phyloP scores from a whole-genome alignment of 1,140 invertebrate species.

The Drosophila gunungcola region DNA sequence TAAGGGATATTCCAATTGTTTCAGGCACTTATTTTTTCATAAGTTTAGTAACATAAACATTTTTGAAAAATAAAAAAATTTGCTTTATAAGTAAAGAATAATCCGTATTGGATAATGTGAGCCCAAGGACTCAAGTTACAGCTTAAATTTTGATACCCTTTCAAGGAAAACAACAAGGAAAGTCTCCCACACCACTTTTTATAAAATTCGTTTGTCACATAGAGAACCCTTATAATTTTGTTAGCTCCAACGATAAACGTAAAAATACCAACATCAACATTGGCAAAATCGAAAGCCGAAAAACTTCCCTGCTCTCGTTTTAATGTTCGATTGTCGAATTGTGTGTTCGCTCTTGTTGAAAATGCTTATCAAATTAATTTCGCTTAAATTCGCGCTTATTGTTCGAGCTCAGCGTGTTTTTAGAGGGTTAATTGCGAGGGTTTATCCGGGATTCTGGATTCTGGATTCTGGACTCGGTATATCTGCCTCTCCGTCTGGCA shows the following conservation, averaged over 20 bases:
- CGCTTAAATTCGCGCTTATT: slow-evolving; percentile 78
- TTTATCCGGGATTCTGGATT: slow-evolving; percentile 25
- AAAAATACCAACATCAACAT: background rate
- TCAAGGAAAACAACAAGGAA: background rate
- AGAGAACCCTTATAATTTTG: slow-evolving; percentile 1
- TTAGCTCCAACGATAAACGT: background rate
- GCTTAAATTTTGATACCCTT: background rate
- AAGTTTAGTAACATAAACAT: too few species aligned
- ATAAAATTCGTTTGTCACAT: background rate
- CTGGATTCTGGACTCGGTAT: background rate
- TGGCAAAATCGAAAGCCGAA: slow-evolving; percentile 3
- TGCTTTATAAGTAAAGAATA: too few species aligned
- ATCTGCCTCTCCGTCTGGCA: background rate
- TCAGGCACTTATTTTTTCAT: too few species aligned
- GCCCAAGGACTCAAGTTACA: too few species aligned
- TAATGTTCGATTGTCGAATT: slow-evolving; percentile 13
- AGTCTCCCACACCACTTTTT: background rate
- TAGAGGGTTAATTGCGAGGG: slow-evolving; percentile 78
- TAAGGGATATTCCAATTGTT: too few species aligned
- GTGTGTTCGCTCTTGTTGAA: slow-evolving; percentile 40
- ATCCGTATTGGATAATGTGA: too few species aligned
- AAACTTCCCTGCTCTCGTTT: slow-evolving; percentile 22
- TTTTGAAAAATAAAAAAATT: too few species aligned
- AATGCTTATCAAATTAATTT: slow-evolving; percentile 84
- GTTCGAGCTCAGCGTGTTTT: slow-evolving; percentile 52